phyloP scores from a whole-genome alignment of 2,113 vertebrate genomes.

The Sisor rabdophorus region DNA sequence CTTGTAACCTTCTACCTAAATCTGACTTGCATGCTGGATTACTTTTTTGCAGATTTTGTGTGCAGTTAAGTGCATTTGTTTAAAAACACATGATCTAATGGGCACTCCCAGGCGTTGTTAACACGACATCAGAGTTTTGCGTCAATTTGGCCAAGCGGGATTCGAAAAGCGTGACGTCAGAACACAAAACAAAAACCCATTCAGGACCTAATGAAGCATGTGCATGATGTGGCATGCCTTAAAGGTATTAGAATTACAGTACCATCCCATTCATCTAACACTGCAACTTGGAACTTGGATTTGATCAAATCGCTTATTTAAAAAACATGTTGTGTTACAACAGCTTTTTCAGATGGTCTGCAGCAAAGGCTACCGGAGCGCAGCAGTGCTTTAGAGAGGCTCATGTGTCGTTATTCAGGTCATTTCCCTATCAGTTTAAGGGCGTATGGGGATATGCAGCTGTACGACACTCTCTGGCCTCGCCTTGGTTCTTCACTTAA shows the following conservation, averaged over 20 bases:
- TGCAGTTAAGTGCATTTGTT: slow-evolving; percentile 24
- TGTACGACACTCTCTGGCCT: slow-evolving; percentile 6
- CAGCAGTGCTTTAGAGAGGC: slow-evolving; percentile 5
- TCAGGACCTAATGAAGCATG: neutral
- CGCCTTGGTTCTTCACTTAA: slow-evolving; percentile 29
- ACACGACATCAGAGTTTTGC: slow-evolving; percentile 19
- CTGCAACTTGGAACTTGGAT: neutral
- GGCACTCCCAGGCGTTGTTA: slow-evolving; percentile 26
- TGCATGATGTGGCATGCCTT: neutral
- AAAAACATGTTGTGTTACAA: neutral
- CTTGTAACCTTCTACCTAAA: slow-evolving; percentile 35
- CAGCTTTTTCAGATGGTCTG: slow-evolving; percentile 41
- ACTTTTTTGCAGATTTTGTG: slow-evolving; percentile 18
- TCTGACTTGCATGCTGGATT: slow-evolving; percentile 20
- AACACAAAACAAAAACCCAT: slow-evolving; percentile 18
- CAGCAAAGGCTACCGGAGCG: slow-evolving; percentile 21
- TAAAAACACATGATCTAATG: slow-evolving; percentile 49
- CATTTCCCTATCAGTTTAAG: slow-evolving; percentile 26
- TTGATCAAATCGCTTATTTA: neutral
- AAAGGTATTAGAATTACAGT: neutral
- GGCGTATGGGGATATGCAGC: slow-evolving; percentile 33
- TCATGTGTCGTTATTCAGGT: slow-evolving; percentile 27
- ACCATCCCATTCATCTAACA: neutral
- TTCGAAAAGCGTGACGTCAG: slow-evolving; percentile 22
- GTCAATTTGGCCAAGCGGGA: slow-evolving; percentile 3